Conservation (phyloP, 2,888 invertebrate species). For the Rambutsinella grinnellia region DNA sequence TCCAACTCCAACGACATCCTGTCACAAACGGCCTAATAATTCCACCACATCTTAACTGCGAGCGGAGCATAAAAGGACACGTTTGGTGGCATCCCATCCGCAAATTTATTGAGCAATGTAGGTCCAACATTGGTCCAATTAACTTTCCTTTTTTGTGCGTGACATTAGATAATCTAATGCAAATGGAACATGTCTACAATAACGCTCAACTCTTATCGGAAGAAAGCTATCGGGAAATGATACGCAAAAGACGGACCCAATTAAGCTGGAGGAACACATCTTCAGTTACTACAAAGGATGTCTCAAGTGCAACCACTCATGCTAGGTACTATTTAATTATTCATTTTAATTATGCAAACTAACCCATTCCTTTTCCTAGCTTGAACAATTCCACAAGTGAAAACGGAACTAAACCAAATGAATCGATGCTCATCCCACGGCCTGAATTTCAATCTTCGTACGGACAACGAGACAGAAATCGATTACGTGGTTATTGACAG, state of each 20-base stretch:
- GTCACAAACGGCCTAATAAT: slow-evolving; percentile 3
- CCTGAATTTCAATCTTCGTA: not conserved
- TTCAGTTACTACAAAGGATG: not conserved
- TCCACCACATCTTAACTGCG: slow-evolving; percentile 12
- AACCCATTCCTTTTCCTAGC: no score
- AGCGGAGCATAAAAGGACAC: not conserved
- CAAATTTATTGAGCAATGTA: not conserved
- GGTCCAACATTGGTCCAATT: not conserved
- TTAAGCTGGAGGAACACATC: slow-evolving; percentile 33
- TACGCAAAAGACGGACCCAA: not conserved
- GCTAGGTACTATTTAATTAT: no score
- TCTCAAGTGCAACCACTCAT: no score
- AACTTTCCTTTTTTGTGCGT: slow-evolving; percentile 27
- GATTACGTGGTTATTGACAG: slow-evolving; percentile 18
- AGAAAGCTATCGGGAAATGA: not conserved
- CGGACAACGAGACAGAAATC: not conserved
- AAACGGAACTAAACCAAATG: not conserved
- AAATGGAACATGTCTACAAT: slow-evolving; percentile 6
- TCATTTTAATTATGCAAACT: no score
- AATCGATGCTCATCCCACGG: no score
- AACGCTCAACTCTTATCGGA: not conserved
- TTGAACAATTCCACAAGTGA: no score
- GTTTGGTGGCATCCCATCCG: slow-evolving; percentile 1
- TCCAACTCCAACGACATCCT: not conserved
- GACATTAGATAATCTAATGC: slow-evolving; percentile 20